A percentile compares a stretch with the other conserved stretches of the same genome.
Conservation (phyloP, 1,140 invertebrate genomes). For the Streblospio benedicti region DNA sequence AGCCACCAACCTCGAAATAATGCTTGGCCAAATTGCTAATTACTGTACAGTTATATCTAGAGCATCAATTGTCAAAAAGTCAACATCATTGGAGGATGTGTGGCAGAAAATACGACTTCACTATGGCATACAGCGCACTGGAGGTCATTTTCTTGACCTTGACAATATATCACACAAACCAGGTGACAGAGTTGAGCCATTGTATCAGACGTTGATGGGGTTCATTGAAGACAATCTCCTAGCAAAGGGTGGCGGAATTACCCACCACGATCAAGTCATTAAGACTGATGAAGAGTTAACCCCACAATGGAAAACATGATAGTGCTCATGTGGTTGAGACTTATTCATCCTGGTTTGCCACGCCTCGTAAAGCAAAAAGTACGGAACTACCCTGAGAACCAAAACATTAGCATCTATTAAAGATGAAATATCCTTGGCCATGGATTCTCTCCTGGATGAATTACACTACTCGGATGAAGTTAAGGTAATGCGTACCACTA, state of each 20-base stretch:
- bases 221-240: conserved; percentile 1
- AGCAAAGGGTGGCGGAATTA: background rate
- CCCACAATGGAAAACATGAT: background rate
- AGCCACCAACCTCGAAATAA: too few relatives aligned
- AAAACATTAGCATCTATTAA: background rate
- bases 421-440: background rate
- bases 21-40: too few relatives aligned
- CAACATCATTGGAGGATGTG: too few relatives aligned
- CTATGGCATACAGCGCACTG: too few relatives aligned
- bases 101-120: too few relatives aligned
- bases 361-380: background rate
- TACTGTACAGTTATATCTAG: too few relatives aligned
- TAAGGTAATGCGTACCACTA: background rate
- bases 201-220: too few relatives aligned
- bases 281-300: background rate
- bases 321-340: background rate
- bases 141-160: too few relatives aligned
- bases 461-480: background rate
- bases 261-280: background rate
- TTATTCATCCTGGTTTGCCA: background rate
- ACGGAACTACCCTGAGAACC: background rate
- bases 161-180: too few relatives aligned
- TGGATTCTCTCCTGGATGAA: background rate
- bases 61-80: too few relatives aligned
- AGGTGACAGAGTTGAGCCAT: too few relatives aligned